Base-by-base conservation (phyloP, 37 sponge, comb jelly and placozoan genomes). In the Bolinopsis microptera region DNA sequence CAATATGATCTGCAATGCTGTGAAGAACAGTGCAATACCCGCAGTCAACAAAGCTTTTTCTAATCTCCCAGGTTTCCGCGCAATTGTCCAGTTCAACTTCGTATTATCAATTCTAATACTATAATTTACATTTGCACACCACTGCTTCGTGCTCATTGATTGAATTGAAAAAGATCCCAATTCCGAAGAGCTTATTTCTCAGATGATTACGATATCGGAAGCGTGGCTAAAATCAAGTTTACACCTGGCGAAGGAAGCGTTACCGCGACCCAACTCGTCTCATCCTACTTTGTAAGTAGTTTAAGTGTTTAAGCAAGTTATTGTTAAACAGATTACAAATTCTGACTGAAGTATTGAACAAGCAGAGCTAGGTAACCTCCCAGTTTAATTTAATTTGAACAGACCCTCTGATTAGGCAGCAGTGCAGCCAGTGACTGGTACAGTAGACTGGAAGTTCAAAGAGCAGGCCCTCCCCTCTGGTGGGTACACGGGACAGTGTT, bases 251-350 rank as follows among this genome's bases (percentile, higher is more conserved):
- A 72, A 8, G 26, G 2, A n/a, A 72, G 18, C 75, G 75, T 72
- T 21, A 28, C 5, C 75, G 5, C 75, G 2, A 5, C 13, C n/a
- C 75, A 72, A 21, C 75, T 72, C 3, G 31, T 28, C 75, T 30
- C 75, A 23, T n/a, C 75, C 75, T 72, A 72, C 75, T 72, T 72
- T 21, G 75, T 72, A 72, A 72, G 75, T 67, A 67, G n/a, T n/a
- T n/a, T n/a, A n/a, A n/a, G n/a, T n/a, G n/a, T n/a, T n/a, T n/a
- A n/a, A n/a, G n/a, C n/a, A n/a, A n/a, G n/a, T n/a, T n/a, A n/a
- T n/a, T n/a, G n/a, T n/a, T n/a, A n/a, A n/a, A n/a, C n/a, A n/a
- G n/a, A n/a, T n/a, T n/a, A n/a, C n/a, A n/a, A n/a, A n/a, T n/a
- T n/a, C n/a, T n/a, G n/a, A n/a, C n/a, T n/a, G n/a, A n/a, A n/a